A percentile compares a stretch with the other conserved stretches of the same genome.
Conservation (phyloP, 2,113 vertebrate genomes). For the Chinchilla lanigera region DNA sequence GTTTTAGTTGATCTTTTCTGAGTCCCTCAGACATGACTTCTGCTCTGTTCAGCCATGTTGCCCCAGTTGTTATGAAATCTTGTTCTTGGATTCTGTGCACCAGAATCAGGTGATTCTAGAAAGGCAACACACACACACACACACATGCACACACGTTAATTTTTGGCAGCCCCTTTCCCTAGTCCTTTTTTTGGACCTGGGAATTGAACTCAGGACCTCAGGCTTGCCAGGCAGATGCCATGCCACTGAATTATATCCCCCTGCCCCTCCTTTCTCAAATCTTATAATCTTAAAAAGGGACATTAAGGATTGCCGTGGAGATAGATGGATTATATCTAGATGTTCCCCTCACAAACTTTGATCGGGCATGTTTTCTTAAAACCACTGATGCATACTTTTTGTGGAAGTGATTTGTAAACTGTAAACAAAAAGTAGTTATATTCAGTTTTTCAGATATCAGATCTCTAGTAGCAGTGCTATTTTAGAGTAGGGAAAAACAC, state of each 20-base stretch:
- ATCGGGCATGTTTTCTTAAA: not conserved
- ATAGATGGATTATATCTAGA: not conserved
- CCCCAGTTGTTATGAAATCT: not conserved
- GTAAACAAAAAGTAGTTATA: constrained; percentile 1
- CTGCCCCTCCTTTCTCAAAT: not conserved
- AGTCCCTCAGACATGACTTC: not conserved
- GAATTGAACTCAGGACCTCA: too few species aligned
- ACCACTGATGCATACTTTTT: not conserved
- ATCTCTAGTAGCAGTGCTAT: not conserved
- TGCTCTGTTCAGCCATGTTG: not conserved
- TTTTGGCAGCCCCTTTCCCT: not conserved
- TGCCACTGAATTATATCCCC: too few species aligned
- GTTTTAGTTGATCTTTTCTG: not conserved
- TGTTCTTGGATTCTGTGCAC: not conserved
- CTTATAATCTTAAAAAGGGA: not conserved
- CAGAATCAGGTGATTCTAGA: not conserved
- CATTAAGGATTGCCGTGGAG: not conserved
- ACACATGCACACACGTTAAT: not conserved
- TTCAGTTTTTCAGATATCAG: constrained; percentile 15
- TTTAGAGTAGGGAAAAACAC: not conserved
- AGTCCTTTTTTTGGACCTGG: not conserved
- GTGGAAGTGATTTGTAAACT: constrained; percentile 34
- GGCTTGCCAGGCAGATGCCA: too few species aligned
- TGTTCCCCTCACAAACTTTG: not conserved
- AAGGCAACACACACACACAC: not conserved